Base-by-base conservation (phyloP, 1,140 invertebrate species). In the Orchestia grillus region DNA sequence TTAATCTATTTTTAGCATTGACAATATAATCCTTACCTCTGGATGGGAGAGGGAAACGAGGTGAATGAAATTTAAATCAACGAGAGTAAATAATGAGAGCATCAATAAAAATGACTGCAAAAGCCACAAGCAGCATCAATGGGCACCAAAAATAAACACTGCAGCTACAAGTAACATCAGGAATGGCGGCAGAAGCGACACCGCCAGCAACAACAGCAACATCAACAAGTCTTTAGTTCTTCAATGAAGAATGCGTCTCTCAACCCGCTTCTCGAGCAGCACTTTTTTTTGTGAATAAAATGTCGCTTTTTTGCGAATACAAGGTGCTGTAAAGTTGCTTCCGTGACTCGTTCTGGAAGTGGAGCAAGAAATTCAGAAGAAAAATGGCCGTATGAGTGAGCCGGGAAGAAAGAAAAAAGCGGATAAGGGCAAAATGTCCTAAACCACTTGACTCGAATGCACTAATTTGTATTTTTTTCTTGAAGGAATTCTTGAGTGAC, bases 221-320 rank as follows among this genome's bases (percentile, higher is more conserved):
- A 77, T 8, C 28, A 77, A 77, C 62, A 8, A 77, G 41, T 44
- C 92, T 47, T 94, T 40, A 47, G 44, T 11, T 44, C 44, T 0
- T 6, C 43, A 94, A 94, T 94, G 92, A 94, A 45, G 92, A 94
- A 94, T 40, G 44, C 92, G 6, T 94, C 92, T 94, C 44, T 45
- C 6, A 47, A 94, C 41, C 47, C 44, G 92, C 92, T 94, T 44
- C 92, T 47, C 40, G 41, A 15, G 43, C 44, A 4, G 47, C 19
- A 45, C 47, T 94, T 92, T 94, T 19, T 43, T 90, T 36, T n/a
- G 44, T 94, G 44, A 45, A 94, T 94, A 94, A 94, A 94, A 94
- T 40, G 44, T 94, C 41, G 40, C 43, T 45, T 44, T 94, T 94
- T n/a, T 47, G 6, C 44, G 43, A 36, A 41, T 42, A 77, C 43